Base-by-base conservation (phyloP, 2,113 vertebrate species). In the Cheirogaleus medius region DNA sequence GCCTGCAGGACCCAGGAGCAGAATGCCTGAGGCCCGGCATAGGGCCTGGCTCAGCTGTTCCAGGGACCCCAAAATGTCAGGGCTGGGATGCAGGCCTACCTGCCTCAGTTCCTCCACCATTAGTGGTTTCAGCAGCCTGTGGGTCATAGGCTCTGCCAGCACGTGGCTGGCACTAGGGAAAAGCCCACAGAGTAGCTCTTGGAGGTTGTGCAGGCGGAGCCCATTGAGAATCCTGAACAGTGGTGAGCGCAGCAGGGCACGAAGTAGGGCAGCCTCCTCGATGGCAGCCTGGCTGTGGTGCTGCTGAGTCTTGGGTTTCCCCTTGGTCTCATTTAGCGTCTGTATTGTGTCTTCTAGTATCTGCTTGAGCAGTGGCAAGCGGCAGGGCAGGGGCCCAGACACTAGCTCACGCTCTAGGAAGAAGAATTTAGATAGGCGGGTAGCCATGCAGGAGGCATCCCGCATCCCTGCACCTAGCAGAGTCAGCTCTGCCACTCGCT, bases 1-100 rank as follows among this genome's bases (percentile, higher is more conserved):
- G 27, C 99, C 99, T 0, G 99, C 97, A 5, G 98, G 98, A 14
- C 99, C 99, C 25, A 99, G 92, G 34, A 99, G 98, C 27, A 99
- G 94, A 89, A 99, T 96, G 6, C 99, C 98, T 0, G 92, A 87
- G 60, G 98, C 97, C 5, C 85, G 92, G 88, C 90, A 98, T 80
- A 99, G 84, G 6, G 98, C 98, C 85, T 99, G 98, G 92, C 98
- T 98, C n/a, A 99, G 98, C 82, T 98, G 98, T 27, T 99, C 92
- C 69, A 98, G 91, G 29, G 77, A 98, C 60, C 56, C 23, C 90
- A 99, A 64, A 56, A 98, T 96, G 18, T 98, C 96, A 4, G 93
- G 37, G 60, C 98, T 98, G 25, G 97, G 87, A 14, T 98, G 92
- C 68, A 99, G 94, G 54, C 95, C 92, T 44, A 94, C 96, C 80